Base-by-base conservation (phyloP, 2,888 invertebrate species). In the Drosophila eohydei region DNA sequence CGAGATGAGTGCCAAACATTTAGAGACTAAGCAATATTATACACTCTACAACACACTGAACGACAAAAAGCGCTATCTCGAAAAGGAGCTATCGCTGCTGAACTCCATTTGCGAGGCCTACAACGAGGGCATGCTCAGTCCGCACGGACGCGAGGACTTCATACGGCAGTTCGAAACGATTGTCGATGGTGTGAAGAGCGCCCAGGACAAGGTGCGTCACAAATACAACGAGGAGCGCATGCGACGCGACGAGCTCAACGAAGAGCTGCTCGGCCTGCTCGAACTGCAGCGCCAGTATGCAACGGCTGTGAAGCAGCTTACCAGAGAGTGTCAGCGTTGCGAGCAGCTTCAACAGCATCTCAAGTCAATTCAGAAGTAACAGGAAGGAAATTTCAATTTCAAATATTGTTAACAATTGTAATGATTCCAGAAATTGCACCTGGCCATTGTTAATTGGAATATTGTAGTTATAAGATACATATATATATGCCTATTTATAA, bases 1-100 rank as follows among this genome's bases (percentile, higher is more conserved):
- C 94, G 98, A 97, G 95, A 96, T 99, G 90, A 96, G 98, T 73
- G 96, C 97, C 34, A 98, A 98, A 90, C 98, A 99, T 92, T 96
- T 97, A 91, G 98, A 99, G 94, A 99, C 99, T 0, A 99, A 99
- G 93, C 98, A 99, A 94, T 98, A 98, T 94, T 99, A 97, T 92
- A 98, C 97, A 44, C 94, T 99, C 72, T 98, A 98, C 93, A 99
- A 99, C 92, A 98, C 98, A 3, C 94, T 99, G 60, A 96, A 98
- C 92, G 98, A 99, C 93, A 97, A 97, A n/a, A 97, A 97, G 92
- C 94, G 96, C 44, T 99, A 98, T 92, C 95, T 98, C 90, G 96
- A 96, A 75, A 98, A 98, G 92, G 99, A 99, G 93, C 94, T 98
- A 61, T 96, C 96, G 30, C 93, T 98, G 59, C 93, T 98, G 30